These are phyloP conservation scores for Lasioglossum calceatum DNA, from an alignment of 2,888 invertebrate species.

Conservation along the genomic window DNA sequence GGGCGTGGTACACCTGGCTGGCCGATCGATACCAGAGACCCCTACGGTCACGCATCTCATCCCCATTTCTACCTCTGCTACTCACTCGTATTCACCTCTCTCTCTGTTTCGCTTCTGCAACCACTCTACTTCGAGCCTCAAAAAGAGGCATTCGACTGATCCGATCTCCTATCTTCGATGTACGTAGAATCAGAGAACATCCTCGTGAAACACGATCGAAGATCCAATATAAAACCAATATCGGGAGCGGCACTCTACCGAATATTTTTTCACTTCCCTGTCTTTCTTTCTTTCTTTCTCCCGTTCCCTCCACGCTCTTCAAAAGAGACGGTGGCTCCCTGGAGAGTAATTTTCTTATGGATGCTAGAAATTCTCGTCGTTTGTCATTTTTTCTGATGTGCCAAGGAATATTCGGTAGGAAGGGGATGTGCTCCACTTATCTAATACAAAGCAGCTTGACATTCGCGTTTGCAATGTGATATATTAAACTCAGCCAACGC, in stretches of 20 bases:
- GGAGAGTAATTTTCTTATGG: conserved; percentile 42
- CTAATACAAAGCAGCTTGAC: not conserved
- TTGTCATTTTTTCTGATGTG: not conserved
- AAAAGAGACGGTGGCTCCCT: not conserved
- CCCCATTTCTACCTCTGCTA: conserved; percentile 37
- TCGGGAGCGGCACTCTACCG: conserved; percentile 71
- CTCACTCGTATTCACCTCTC: not conserved
- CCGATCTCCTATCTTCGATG: not conserved
- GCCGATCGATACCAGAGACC: conserved; percentile 78
- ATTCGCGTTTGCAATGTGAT: not conserved
- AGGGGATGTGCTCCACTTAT: not conserved
- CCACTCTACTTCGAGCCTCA: conserved; percentile 3
- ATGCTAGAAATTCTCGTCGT: not conserved
- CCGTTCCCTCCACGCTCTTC: not conserved
- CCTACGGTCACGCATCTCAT: conserved; percentile 68
- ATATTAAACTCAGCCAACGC: not conserved
- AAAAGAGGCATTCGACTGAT: conserved; percentile 50
- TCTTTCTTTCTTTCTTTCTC: not conserved
- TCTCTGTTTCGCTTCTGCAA: conserved; percentile 4
- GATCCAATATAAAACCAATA: conserved; percentile 79
- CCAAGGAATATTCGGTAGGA: not conserved
- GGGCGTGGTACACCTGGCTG: conserved; percentile 77
- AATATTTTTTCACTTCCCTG: conserved; percentile 36
- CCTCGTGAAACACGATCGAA: conserved; percentile 56
- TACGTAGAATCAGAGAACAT: conserved; percentile 36